Evolutionary conservation across 1,140 invertebrate species (phyloP).

Genomic region (Capitella teleta): DNA sequence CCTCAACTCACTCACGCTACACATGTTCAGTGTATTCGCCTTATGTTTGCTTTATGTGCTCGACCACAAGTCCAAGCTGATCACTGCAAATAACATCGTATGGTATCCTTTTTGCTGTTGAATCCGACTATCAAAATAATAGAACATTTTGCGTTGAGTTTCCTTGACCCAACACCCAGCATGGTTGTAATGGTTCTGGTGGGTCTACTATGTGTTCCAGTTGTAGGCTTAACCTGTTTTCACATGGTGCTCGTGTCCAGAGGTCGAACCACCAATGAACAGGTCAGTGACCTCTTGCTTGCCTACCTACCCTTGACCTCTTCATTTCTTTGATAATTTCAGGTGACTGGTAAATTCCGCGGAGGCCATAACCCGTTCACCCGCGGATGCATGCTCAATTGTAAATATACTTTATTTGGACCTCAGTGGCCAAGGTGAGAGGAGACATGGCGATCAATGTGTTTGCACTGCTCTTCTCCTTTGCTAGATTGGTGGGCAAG

Average conservation of each 20-base stretch:
- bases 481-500: background rate
- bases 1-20: slow-evolving; percentile 84
- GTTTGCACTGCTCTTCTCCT: background rate
- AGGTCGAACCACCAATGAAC: slow-evolving; percentile 99
- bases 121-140: background rate
- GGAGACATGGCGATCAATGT: background rate
- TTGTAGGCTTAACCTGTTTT: slow-evolving; percentile 93
- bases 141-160: background rate
- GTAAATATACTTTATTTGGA: slow-evolving; percentile 87
- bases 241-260: slow-evolving; percentile 91
- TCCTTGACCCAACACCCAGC: slow-evolving; percentile 45
- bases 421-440: slow-evolving; percentile 88
- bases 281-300: slow-evolving; percentile 45
- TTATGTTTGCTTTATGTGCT: slow-evolving; percentile 85
- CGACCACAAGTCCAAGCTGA: slow-evolving; percentile 67
- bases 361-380: slow-evolving; percentile 95
- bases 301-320: background rate
- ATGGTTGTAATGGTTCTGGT: slow-evolving; percentile 87
- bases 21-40: slow-evolving; percentile 93
- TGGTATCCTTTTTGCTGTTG: slow-evolving; percentile 68
- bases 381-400: slow-evolving; percentile 83
- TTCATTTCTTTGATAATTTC: slow-evolving; percentile 7
- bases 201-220: slow-evolving; percentile 82
- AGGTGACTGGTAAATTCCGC: slow-evolving; percentile 94
- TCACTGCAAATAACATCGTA: slow-evolving; percentile 70